Evolutionary conservation across 2,113 vertebrate species (phyloP).

Genomic region (Piliocolobus tephrosceles): DNA sequence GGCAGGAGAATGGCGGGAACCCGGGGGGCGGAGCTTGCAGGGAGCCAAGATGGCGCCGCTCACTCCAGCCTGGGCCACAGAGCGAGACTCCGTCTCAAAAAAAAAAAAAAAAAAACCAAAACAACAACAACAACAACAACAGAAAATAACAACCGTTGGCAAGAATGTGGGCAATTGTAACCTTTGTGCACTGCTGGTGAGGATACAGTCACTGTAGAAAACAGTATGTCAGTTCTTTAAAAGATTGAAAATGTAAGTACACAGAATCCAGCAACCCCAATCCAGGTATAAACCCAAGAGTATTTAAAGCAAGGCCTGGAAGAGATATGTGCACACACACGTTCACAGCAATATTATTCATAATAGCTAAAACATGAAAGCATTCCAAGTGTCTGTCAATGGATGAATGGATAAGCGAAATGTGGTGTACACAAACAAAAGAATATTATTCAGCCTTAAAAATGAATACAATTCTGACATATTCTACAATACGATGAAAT

Average conservation of each 20-base stretch:
- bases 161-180: neutral
- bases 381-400: neutral
- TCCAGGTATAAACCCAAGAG: neutral
- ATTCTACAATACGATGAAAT: neutral
- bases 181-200: neutral
- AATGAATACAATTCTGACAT: neutral
- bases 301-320: neutral
- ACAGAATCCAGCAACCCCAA: neutral
- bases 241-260: neutral
- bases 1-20: too few relatives aligned
- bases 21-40: too few relatives aligned
- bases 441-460: neutral
- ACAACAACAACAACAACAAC: too few relatives aligned
- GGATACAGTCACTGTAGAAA: neutral
- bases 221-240: neutral
- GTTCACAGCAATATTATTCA: neutral
- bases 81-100: too few relatives aligned
- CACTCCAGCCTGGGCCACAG: too few relatives aligned
- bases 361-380: neutral
- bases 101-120: too few relatives aligned
- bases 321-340: neutral
- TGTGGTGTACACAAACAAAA: neutral
- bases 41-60: too few relatives aligned
- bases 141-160: neutral
- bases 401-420: neutral